phyloP scores from a whole-genome alignment of 2,888 invertebrate species.

The Hecatera dysodea region DNA sequence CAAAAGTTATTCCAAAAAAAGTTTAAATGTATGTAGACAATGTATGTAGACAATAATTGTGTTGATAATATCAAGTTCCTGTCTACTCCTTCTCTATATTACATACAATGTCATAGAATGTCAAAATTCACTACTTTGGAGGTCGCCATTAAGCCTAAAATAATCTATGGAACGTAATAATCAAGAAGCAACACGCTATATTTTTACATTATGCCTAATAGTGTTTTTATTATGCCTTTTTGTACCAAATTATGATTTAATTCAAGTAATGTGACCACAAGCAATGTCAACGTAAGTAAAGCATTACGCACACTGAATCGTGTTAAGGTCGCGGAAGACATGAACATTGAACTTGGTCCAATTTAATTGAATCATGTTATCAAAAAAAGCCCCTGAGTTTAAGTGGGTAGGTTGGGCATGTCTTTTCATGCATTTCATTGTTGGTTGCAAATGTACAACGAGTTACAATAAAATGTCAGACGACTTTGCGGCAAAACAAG shows the following conservation, averaged over 20 bases:
- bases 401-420: too few relatives aligned
- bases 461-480: too few relatives aligned
- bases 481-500: too few relatives aligned
- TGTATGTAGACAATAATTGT: neutral
- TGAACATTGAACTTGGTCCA: neutral
- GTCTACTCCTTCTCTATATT: neutral
- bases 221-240: conserved; percentile 64
- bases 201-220: conserved; percentile 61
- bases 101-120: conserved; percentile 48
- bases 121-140: conserved; percentile 16
- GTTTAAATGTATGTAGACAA: conserved; percentile 27
- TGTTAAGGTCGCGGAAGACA: neutral
- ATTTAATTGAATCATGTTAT: too few relatives aligned
- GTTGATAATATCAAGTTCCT: conserved; percentile 20
- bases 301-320: conserved; percentile 20
- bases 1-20: too few relatives aligned
- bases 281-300: conserved; percentile 74
- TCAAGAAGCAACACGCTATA: conserved; percentile 37
- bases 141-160: conserved; percentile 22
- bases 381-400: neutral
- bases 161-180: conserved; percentile 24
- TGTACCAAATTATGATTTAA: conserved; percentile 64
- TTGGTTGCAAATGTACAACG: too few relatives aligned
- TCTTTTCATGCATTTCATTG: too few relatives aligned
- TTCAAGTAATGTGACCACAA: conserved; percentile 73